Percentiles rank a stretch among this genome's conserved stretches.
Evolutionary conservation across 2,113 vertebrate genomes (phyloP).

Genomic region (Esox niger): DNA sequence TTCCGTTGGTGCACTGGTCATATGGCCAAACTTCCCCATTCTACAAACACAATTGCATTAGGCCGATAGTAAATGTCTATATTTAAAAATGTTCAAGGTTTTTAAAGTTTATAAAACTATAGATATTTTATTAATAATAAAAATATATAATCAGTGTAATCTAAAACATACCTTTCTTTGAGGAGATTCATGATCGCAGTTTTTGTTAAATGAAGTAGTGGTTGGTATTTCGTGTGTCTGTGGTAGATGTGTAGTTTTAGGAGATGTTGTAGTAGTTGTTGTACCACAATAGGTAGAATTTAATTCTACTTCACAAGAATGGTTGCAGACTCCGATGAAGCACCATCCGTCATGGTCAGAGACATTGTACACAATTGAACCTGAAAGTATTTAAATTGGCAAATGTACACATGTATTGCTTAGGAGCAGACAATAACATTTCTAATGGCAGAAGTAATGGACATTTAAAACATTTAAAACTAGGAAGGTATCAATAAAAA

Average conservation of each 20-base stretch:
- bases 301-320: constrained; percentile 48
- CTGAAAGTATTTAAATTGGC: constrained; percentile 49
- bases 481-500: too few species aligned
- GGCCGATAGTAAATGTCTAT: neutral
- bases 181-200: neutral
- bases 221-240: neutral
- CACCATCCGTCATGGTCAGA: constrained; percentile 67
- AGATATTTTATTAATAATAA: neutral
- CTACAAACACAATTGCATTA: constrained; percentile 50
- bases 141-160: neutral
- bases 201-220: neutral
- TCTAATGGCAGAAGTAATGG: neutral
- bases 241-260: neutral
- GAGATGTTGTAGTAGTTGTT: neutral
- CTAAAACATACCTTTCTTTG: constrained; percentile 36
- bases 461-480: neutral
- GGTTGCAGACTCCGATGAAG: constrained; percentile 67
- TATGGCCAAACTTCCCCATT: constrained; percentile 70
- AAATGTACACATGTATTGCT: neutral
- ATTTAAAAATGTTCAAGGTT: neutral
- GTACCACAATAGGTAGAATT: neutral
- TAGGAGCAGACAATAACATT: neutral
- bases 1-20: constrained; percentile 67
- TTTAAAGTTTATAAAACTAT: too few species aligned
- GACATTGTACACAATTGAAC: constrained; percentile 67